Conservation (phyloP, 1,140 invertebrate genomes). For the Microplitis demolitor region DNA sequence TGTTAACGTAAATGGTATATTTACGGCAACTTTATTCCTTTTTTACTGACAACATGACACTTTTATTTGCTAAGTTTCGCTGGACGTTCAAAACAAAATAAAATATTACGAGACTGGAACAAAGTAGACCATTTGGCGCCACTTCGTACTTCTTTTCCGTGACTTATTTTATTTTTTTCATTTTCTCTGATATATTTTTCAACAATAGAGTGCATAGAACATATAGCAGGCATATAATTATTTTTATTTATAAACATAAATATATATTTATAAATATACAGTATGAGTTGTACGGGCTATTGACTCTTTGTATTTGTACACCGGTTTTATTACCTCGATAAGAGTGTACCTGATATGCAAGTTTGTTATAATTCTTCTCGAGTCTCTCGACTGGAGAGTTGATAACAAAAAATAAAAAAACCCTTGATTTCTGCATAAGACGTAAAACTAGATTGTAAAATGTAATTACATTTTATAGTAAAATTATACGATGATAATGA, state of each 20-base stretch:
- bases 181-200: neutral
- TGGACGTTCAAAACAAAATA: neutral
- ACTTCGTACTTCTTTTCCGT: neutral
- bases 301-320: neutral
- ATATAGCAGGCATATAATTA: no score
- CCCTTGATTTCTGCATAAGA: neutral
- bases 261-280: no score
- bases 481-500: neutral
- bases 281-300: neutral
- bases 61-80: no score
- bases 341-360: neutral
- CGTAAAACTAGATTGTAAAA: neutral
- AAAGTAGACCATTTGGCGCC: constrained; percentile 12
- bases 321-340: constrained; percentile 7
- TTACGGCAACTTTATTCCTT: neutral
- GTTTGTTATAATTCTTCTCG: neutral
- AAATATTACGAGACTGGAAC: neutral
- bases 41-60: neutral
- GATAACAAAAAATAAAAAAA: neutral
- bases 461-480: neutral
- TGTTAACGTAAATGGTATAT: neutral
- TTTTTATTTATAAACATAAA: no score
- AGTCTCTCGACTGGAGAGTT: neutral
- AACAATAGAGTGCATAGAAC: no score
- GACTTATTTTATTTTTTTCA: neutral